Evolutionary conservation across 1,140 invertebrate species (phyloP).

Genomic region (Luehdorfia chinensis): DNA sequence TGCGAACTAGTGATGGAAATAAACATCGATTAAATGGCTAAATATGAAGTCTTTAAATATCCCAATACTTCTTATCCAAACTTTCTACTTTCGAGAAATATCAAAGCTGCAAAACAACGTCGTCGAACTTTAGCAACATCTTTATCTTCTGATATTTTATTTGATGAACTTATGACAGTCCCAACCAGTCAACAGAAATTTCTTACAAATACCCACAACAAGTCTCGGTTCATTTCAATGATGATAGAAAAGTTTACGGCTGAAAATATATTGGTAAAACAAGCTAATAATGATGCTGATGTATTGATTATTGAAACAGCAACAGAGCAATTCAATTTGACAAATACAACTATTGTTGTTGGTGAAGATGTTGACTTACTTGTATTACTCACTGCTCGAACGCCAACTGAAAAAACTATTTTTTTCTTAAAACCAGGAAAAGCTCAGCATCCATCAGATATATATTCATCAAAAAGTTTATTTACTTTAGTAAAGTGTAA

Average conservation of each 20-base stretch:
- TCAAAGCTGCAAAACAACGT: not conserved
- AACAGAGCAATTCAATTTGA: slow-evolving; percentile 35
- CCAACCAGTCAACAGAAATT: not conserved
- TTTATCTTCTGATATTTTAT: not conserved
- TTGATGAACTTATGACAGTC: slow-evolving; percentile 11
- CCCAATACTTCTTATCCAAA: too few relatives aligned
- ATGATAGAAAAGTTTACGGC: slow-evolving; percentile 2
- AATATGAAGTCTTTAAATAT: too few relatives aligned
- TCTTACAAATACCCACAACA: slow-evolving; percentile 7
- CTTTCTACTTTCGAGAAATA: too few relatives aligned
- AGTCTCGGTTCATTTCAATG: slow-evolving; percentile 12
- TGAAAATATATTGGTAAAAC: slow-evolving; percentile 5
- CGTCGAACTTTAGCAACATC: not conserved
- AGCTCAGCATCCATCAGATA: slow-evolving; percentile 36
- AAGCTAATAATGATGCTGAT: slow-evolving; percentile 39
- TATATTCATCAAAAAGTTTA: slow-evolving; percentile 35
- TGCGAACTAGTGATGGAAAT: too few relatives aligned
- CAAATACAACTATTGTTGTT: slow-evolving; percentile 39
- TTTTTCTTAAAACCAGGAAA: slow-evolving; percentile 51
- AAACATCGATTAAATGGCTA: too few relatives aligned
- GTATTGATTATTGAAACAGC: slow-evolving; percentile 41
- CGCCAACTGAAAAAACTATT: slow-evolving; percentile 41
- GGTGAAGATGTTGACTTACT: slow-evolving; percentile 41
- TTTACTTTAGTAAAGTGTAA: not conserved
- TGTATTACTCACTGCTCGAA: slow-evolving; percentile 40